These are phyloP conservation scores for Cirrhinus mrigala DNA, from an alignment of 2,797 vertebrate species.

Conservation along the genomic window DNA sequence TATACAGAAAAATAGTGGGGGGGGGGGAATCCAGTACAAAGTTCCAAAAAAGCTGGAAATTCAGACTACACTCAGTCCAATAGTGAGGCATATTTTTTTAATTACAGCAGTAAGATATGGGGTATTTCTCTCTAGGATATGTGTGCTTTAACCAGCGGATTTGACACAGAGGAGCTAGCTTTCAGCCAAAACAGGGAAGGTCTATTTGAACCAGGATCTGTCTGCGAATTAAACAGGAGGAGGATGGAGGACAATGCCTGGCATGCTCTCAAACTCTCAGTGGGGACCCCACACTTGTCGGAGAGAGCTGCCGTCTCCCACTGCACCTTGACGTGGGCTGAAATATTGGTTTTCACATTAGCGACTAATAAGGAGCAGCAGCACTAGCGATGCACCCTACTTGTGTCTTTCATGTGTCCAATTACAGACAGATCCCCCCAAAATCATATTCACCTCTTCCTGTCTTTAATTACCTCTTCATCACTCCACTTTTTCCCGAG, in stretches of 20 bases:
- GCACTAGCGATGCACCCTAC: constrained; percentile 77
- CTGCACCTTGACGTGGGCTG: constrained; percentile 76
- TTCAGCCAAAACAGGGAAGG: constrained; percentile 63
- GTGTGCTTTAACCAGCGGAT: constrained; percentile 48
- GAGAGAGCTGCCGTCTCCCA: constrained; percentile 71
- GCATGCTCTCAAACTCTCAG: constrained; percentile 64
- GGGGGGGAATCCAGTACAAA: background rate
- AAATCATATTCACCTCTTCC: constrained; percentile 87
- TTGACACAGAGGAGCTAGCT: constrained; percentile 62
- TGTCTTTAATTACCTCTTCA: constrained; percentile 90
- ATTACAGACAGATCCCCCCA: constrained; percentile 87
- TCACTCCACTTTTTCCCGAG: constrained; percentile 81
- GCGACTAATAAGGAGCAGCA: constrained; percentile 85
- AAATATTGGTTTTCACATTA: constrained; percentile 90
- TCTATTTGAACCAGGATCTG: constrained; percentile 64
- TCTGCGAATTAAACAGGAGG: constrained; percentile 70
- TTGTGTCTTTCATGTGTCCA: constrained; percentile 88
- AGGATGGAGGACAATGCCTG: constrained; percentile 62
- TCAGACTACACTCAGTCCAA: background rate
- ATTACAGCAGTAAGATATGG: constrained; percentile 15
- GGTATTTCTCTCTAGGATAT: constrained; percentile 21
- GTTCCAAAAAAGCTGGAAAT: background rate
- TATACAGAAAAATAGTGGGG: background rate
- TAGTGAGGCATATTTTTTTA: background rate
- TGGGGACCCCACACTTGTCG: constrained; percentile 68